Base-by-base conservation (phyloP, 1,140 invertebrate genomes). In the Ostrea denselamellosa region DNA sequence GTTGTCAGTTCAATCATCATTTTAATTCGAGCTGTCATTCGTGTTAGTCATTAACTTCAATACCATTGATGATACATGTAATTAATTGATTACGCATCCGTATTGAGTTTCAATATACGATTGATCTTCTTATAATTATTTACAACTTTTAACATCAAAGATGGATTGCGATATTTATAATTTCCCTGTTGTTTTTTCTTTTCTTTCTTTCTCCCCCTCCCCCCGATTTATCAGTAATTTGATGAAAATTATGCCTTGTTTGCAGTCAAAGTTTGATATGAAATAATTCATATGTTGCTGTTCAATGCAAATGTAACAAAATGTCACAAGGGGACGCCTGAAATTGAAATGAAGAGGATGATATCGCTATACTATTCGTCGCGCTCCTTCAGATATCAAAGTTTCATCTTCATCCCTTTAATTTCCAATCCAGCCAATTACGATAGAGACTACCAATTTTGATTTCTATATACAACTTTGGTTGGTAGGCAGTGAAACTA, bases 1-100 rank as follows among this genome's bases (percentile, higher is more conserved):
- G 14, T 62, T 62, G 58, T 62, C 58, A 62, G 58, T 62, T 62
- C 58, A n/a, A 62, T 62, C 58, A 62, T 62, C 58, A 62, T 62
- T 62, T 62, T 62, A 62, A 62, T 62, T 62, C 58, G 58, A 62
- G 58, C 58, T 62, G 58, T 62, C 58, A 62, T 7, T 14, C 14
- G n/a, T 14, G 58, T 62, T 62, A 62, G 58, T 62, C 58, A 62
- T 62, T 62, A 19, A 7, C 17, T 62, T 62, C 58, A 14, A 62
- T 14, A 62, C 14, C 58, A 62, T 62, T 62, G 58, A 62, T 62
- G 58, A 62, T 62, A 62, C 58, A 62, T 62, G 58, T 62, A 62
- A 44, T 62, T 14, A 62, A 62, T 62, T 62, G 58, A 62, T 62
- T 62, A 62, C 58, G 58, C 58, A 62, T 62, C 58, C n/a, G 58